Percentiles rank a stretch among this genome's conserved stretches.
phyloP scores from a whole-genome alignment of 2,113 vertebrate species.

The Dipodomys ordii region DNA sequence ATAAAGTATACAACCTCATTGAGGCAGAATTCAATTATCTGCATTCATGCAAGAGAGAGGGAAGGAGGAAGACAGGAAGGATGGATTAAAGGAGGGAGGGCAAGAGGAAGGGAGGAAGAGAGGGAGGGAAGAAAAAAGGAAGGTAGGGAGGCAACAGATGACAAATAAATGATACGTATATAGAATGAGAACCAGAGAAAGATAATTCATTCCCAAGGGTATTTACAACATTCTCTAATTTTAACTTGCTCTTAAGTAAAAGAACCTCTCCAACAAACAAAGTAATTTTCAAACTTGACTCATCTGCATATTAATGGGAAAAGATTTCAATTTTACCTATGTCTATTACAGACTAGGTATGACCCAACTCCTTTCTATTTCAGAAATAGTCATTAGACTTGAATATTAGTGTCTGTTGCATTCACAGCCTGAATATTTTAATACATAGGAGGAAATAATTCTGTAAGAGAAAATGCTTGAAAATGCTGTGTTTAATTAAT shows the following conservation, averaged over 20 bases:
- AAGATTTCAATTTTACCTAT: constrained; percentile 41
- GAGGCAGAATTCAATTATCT: background rate
- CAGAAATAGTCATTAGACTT: constrained; percentile 65
- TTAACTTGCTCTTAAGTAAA: background rate
- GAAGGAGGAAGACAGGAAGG: rapidly evolving
- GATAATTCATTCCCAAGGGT: background rate
- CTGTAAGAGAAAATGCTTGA: constrained; percentile 65
- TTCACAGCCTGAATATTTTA: constrained; percentile 74
- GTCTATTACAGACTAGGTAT: constrained; percentile 52
- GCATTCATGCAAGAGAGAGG: background rate
- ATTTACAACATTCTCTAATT: constrained; percentile 29
- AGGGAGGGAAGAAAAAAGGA: rapidly evolving
- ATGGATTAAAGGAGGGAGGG: rapidly evolving
- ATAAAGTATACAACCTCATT: background rate
- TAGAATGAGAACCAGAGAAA: too few species aligned
- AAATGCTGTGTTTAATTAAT: constrained; percentile 77
- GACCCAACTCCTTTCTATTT: constrained; percentile 52
- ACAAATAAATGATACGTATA: background rate
- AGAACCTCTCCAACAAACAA: constrained; percentile 31
- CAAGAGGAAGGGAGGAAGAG: rapidly evolving
- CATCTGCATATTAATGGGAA: constrained; percentile 65
- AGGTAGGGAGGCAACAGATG: rapidly evolving
- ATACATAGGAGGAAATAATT: constrained; percentile 63
- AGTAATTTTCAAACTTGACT: constrained; percentile 47
- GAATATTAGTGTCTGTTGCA: constrained; percentile 62